These are phyloP conservation scores for Anarsia innoxiella DNA, from an alignment of 2,888 invertebrate species.

Conservation along the genomic window DNA sequence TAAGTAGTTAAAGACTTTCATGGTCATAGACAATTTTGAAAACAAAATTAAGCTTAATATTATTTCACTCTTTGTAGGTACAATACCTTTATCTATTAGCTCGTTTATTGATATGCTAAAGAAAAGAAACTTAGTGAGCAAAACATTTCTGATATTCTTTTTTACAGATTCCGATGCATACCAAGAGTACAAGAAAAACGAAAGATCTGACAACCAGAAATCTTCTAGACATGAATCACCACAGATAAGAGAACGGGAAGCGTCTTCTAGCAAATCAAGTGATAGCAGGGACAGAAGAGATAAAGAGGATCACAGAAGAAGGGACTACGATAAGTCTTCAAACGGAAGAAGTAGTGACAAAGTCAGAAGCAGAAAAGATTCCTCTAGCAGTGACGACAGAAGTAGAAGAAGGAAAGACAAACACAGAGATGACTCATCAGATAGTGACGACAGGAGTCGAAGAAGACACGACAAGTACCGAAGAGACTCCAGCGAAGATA, in stretches of 20 bases:
- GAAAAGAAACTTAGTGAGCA: no score
- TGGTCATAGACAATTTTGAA: no score
- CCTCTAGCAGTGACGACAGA: slow-evolving; percentile 27
- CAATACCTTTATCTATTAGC: no score
- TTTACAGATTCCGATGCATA: slow-evolving; percentile 80
- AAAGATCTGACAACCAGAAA: slow-evolving; percentile 34
- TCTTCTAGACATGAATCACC: slow-evolving; percentile 32
- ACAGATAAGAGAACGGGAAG: slow-evolving; percentile 28
- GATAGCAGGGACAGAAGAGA: slow-evolving; percentile 24
- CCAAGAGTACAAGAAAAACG: slow-evolving; percentile 79
- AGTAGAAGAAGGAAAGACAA: slow-evolving; percentile 18
- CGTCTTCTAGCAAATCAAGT: slow-evolving; percentile 35
- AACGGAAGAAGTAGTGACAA: slow-evolving; percentile 27
- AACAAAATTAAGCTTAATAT: no score
- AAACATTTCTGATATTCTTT: no score
- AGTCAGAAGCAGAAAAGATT: slow-evolving; percentile 14
- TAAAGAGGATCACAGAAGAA: slow-evolving; percentile 21
- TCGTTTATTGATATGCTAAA: no score
- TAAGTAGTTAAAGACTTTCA: no score
- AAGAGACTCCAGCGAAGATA: slow-evolving; percentile 23
- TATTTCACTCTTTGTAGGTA: no score
- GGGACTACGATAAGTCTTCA: slow-evolving; percentile 28
- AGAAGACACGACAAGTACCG: slow-evolving; percentile 24
- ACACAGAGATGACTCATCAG: background rate
- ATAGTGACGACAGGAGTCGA: slow-evolving; percentile 2